A percentile compares a stretch with the other conserved stretches of the same genome.
Evolutionary conservation across 2,113 vertebrate species (phyloP).

Genomic region (Struthidea cinerea): DNA sequence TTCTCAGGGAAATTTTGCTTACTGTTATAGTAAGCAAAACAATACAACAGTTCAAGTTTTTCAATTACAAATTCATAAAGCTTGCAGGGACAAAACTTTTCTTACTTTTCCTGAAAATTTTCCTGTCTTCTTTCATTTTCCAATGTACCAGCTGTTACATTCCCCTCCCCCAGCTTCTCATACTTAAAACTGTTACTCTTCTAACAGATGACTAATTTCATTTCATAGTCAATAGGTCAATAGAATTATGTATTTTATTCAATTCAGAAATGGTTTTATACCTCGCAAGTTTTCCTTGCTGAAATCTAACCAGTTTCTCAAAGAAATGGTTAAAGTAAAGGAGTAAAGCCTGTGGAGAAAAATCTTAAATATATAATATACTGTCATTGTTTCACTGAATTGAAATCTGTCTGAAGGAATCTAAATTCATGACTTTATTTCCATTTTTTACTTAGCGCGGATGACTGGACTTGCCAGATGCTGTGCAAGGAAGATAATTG

Average conservation of each 20-base stretch:
- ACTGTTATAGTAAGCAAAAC: neutral
- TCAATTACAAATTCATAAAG: neutral
- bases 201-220: neutral
- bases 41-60: neutral
- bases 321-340: neutral
- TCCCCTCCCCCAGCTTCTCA: neutral
- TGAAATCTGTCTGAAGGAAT: neutral
- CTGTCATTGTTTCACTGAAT: neutral
- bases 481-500: conserved; percentile 6
- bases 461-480: conserved; percentile 4
- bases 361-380: neutral
- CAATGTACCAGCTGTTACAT: neutral
- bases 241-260: neutral
- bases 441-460: neutral
- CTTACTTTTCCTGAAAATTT: neutral
- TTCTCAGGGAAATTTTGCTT: neutral
- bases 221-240: neutral
- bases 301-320: neutral
- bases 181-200: neutral
- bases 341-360: neutral
- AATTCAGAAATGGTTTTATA: neutral
- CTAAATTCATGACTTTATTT: neutral
- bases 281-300: neutral
- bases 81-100: neutral
- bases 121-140: neutral